Base-by-base conservation (phyloP, 2,113 vertebrate species). In the Bufo bufo region DNA sequence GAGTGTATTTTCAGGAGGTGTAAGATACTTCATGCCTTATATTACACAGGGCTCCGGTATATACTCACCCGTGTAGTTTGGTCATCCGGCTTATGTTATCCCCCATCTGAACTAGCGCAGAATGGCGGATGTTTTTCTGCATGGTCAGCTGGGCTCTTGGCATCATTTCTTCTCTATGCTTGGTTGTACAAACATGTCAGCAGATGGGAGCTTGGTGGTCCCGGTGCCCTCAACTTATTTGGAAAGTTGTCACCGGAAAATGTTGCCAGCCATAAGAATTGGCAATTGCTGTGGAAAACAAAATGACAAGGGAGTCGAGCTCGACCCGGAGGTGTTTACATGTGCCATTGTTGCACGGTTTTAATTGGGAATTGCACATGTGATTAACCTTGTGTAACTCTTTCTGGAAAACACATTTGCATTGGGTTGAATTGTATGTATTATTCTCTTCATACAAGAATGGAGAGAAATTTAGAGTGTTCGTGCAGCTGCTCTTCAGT, bases 171-270 rank as follows among this genome's bases (percentile, higher is more conserved):
- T 45, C 6, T 87, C 45, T 82, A 12, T 19, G 20, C 65, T 82
- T 59, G 49, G 78, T 69, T 50, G 19, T 81, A 87, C 77, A 81
- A 87, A 72, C 77, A 81, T 3, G 47, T 84, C 20, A 43, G 58
- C 81, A 88, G 81, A 88, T 84, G 81, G 81, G 71, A 77, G 13
- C 47, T 75, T 43, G 81, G 80, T 66, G 71, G 69, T 88, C 47
- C 56, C 71, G 3, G n/a, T 43, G 71, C 80, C 20, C 47, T 83
- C 20, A 33, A 88, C 59, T 87, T 50, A 80, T 71, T 88, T 88
- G 54, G 69, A 59, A 88, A 84, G 56, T 45, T 88, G 71, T 54
- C 81, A 84, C 20, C 47, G 69, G 80, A 83, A 88, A 82, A 65
- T 83, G 14, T 49, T 66, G 80, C 71, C 81, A 88, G 58, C 45